A percentile compares a stretch with the other conserved stretches of the same genome.
Evolutionary conservation across 2,113 vertebrate species (phyloP).

Genomic region (Zonotrichia leucophrys): DNA sequence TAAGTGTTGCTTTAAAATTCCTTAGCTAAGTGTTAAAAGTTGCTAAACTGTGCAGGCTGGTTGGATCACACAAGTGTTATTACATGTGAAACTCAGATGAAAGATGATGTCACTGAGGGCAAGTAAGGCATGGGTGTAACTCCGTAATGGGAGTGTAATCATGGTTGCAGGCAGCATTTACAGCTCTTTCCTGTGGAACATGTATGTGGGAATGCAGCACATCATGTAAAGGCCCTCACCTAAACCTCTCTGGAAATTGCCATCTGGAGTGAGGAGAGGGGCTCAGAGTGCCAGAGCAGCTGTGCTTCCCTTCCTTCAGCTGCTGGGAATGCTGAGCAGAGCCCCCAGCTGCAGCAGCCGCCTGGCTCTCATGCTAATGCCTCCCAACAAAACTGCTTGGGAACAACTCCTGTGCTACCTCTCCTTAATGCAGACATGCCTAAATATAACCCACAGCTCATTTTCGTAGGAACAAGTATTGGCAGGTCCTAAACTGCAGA

Average conservation of each 20-base stretch:
- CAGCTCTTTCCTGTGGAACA: background rate
- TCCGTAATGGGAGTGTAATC: background rate
- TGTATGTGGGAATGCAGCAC: background rate
- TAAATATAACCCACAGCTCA: slow-evolving; percentile 34
- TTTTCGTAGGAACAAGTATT: slow-evolving; percentile 20
- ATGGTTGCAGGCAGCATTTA: background rate
- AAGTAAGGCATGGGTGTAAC: slow-evolving; percentile 37
- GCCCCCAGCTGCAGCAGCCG: background rate
- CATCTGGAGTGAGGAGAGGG: background rate
- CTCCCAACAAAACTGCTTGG: background rate
- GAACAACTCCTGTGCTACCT: background rate
- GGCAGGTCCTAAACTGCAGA: slow-evolving; percentile 4
- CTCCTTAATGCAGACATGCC: background rate
- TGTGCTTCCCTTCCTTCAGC: background rate
- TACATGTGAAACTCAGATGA: slow-evolving; percentile 30
- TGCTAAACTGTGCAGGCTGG: slow-evolving; percentile 48
- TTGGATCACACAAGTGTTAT: slow-evolving; percentile 15
- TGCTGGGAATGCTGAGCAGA: background rate
- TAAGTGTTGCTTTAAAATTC: background rate
- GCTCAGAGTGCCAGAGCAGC: background rate
- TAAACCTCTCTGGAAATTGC: background rate
- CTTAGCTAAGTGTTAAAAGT: slow-evolving; percentile 23
- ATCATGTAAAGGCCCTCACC: background rate
- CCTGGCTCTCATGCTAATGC: background rate
- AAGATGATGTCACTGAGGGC: slow-evolving; percentile 33